Evolutionary conservation across 1,140 invertebrate genomes (phyloP).

Genomic region (Pectinophora gossypiella): DNA sequence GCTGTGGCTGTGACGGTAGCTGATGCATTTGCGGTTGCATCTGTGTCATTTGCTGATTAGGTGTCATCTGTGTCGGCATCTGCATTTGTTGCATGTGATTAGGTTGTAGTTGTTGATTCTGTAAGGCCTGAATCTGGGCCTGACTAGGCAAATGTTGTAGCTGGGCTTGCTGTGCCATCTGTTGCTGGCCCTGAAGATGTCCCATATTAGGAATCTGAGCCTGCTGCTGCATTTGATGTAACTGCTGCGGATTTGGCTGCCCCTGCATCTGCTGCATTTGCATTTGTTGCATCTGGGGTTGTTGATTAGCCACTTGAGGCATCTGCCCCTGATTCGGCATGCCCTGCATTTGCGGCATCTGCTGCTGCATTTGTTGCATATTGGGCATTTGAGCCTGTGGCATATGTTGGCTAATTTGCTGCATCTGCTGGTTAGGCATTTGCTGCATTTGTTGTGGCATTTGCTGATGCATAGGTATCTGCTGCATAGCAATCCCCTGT

Average conservation of each 20-base stretch:
- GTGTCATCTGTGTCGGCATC: slow-evolving; percentile 58
- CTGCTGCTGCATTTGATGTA: slow-evolving; percentile 67
- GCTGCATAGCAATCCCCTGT: slow-evolving; percentile 70
- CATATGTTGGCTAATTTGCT: slow-evolving; percentile 69
- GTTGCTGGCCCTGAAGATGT: slow-evolving; percentile 55
- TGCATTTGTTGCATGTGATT: slow-evolving; percentile 74
- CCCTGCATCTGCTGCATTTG: slow-evolving; percentile 72
- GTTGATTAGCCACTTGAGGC: slow-evolving; percentile 64
- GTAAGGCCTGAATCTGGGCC: slow-evolving; percentile 69
- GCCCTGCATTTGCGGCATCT: slow-evolving; percentile 69
- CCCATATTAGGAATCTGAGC: slow-evolving; percentile 61
- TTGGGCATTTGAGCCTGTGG: slow-evolving; percentile 66
- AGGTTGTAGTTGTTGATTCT: slow-evolving; percentile 70
- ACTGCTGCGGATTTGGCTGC: slow-evolving; percentile 63
- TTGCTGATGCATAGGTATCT: slow-evolving; percentile 71
- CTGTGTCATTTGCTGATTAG: slow-evolving; percentile 68
- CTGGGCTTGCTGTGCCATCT: slow-evolving; percentile 66
- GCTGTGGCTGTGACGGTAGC: slow-evolving; percentile 62
- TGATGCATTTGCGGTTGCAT: slow-evolving; percentile 71
- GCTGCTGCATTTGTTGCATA: slow-evolving; percentile 71
- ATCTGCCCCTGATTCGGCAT: slow-evolving; percentile 66
- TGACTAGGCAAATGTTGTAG: slow-evolving; percentile 71
- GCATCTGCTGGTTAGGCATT: slow-evolving; percentile 72
- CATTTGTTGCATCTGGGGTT: slow-evolving; percentile 71
- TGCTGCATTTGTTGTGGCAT: slow-evolving; percentile 73